Evolutionary conservation across 64 coral and sea anemone species (phyloP), one percentile per base, ranked within the genome.

Genomic region (Pachyseris speciosa): DNA sequence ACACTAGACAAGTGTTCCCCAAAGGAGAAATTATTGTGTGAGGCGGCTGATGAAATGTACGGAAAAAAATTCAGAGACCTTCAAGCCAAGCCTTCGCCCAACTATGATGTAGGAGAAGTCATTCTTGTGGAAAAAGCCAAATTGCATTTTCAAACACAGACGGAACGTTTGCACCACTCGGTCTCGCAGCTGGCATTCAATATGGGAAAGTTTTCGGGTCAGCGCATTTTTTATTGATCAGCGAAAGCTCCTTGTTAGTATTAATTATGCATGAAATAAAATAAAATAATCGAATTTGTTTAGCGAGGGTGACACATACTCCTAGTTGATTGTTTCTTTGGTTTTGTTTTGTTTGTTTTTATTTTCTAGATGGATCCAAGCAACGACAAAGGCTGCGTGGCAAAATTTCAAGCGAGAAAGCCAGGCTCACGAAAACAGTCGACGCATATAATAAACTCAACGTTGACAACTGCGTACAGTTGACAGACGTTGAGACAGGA

Each of bases 361-460:
- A 33, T 29, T 25, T 39, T 45, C 2, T 26, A 87, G 84, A 87
- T 25, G 63, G 64, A 32, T 87, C 84, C 0, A 87, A 87, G 52
- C 84, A 87, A 58, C 68, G 84, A 39, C 64, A 87, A 28, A 37
- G 8, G 20, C 32, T 74, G 2, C 84, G 67, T n/a, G 70, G 9
- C 38, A 87, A 87, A 44, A 87, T 87, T 25, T 87, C 66, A 8
- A 72, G 31, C n/a, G 84, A 87, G 84, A 87, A 87, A 39, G 65
- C 25, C 2, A 87, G 72, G 38, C 84, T 87, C 9, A 5, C 44
- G 24, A 48, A 36, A 74, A 58, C 51, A 47, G 48, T 72, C 55
- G 67, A 53, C 20, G 51, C 48, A 33, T 73, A 72, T 16, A 73
- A 74, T 13, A 3, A 17, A 15, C 43, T 53, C 36, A 25, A 64